phyloP scores from a whole-genome alignment of 2,797 vertebrate species.

The Siniperca undulata region DNA sequence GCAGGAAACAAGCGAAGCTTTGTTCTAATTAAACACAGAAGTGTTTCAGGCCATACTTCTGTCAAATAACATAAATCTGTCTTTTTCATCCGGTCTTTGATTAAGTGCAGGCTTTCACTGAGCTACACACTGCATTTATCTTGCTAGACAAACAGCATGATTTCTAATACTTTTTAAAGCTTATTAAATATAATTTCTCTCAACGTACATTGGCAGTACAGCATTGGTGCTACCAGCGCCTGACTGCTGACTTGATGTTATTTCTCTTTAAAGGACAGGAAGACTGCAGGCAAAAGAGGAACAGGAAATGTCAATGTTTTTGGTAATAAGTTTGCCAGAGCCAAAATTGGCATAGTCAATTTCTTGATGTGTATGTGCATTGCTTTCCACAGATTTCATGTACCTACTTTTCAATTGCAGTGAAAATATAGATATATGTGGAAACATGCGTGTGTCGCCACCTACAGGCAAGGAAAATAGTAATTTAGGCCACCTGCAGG shows the following conservation, averaged over 20 bases:
- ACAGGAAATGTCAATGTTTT: constrained; percentile 45
- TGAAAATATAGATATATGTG: not conserved
- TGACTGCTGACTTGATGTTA: constrained; percentile 43
- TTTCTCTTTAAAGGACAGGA: constrained; percentile 52
- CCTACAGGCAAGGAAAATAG: not conserved
- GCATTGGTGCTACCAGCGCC: constrained; percentile 20
- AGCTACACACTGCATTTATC: constrained; percentile 29
- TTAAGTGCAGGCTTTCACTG: constrained; percentile 38
- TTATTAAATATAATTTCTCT: constrained; percentile 39
- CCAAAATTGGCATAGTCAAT: constrained; percentile 30
- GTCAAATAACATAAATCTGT: constrained; percentile 53
- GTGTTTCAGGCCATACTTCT: constrained; percentile 41
- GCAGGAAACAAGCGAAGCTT: constrained; percentile 57
- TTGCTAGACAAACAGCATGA: constrained; percentile 30
- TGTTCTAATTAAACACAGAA: constrained; percentile 66
- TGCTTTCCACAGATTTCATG: constrained; percentile 9
- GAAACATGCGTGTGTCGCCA: not conserved
- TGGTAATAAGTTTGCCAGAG: constrained; percentile 25
- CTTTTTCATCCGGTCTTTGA: constrained; percentile 46
- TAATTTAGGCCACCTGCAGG: not conserved
- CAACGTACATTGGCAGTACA: constrained; percentile 24
- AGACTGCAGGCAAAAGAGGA: constrained; percentile 37
- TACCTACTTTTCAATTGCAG: not conserved
- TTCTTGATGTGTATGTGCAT: constrained; percentile 23
- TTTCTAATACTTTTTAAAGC: constrained; percentile 36